Percentiles rank a stretch among this genome's conserved stretches.
Evolutionary conservation across 1,140 invertebrate species (phyloP).

Genomic region (Antheraea mylitta): DNA sequence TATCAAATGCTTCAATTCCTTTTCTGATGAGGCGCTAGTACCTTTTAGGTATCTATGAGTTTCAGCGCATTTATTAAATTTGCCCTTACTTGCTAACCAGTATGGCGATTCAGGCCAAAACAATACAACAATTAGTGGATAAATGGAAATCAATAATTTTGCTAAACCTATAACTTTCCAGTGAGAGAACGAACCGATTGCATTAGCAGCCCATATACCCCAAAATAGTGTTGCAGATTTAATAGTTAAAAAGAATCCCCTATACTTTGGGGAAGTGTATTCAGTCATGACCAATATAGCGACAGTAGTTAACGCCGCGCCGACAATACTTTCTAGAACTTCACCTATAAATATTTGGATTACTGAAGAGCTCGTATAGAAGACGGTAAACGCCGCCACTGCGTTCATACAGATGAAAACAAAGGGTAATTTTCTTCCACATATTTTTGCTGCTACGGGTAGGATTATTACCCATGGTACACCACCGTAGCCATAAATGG

Average conservation of each 20-base stretch:
- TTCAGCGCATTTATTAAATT: conserved; percentile 22
- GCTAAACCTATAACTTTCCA: conserved; percentile 37
- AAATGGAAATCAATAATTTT: conserved; percentile 22
- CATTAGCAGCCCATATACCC: conserved; percentile 40
- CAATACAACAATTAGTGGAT: conserved; percentile 11
- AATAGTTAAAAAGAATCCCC: conserved; percentile 26
- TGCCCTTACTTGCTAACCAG: conserved; percentile 33
- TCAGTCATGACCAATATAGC: conserved; percentile 12
- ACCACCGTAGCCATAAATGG: conserved; percentile 11
- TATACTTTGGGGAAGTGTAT: conserved; percentile 24
- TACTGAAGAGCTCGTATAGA: not conserved
- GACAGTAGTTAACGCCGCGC: not conserved
- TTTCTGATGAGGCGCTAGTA: conserved; percentile 17
- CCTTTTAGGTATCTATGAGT: conserved; percentile 39
- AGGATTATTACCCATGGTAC: conserved; percentile 5
- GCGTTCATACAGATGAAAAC: not conserved
- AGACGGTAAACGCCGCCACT: not conserved
- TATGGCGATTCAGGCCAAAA: conserved; percentile 34
- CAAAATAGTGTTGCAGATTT: conserved; percentile 29
- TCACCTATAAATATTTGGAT: conserved; percentile 1
- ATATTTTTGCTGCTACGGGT: not conserved
- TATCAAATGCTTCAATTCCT: conserved; percentile 23
- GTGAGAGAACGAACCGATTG: conserved; percentile 38
- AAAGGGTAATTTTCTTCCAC: conserved; percentile 2
- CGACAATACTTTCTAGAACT: not conserved